Evolutionary conservation across 2,113 vertebrate genomes (phyloP), one percentile per base, ranked within the genome.

Genomic region (Mustelus asterias): DNA sequence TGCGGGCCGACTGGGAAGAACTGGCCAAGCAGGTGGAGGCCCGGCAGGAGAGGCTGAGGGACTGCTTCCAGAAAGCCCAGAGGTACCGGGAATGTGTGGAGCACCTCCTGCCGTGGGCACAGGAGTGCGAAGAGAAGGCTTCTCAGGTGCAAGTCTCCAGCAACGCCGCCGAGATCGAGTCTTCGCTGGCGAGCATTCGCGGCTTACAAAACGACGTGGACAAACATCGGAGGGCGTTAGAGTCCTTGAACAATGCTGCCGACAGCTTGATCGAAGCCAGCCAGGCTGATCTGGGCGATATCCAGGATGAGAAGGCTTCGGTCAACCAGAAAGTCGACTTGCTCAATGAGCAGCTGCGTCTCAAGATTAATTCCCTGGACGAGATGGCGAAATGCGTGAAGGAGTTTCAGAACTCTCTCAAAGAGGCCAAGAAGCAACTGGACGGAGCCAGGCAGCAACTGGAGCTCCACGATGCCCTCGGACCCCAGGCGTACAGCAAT

Each of bases 181-280:
- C 97, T 88, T 98, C 98, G 78, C 96, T 99, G 65, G 97, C 97
- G 96, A 98, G 98, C 96, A 97, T 99, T 72, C 99, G 98, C 96
- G 97, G 97, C 94, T 98, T 99, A 96, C 99, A 99, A 97, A 99
- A 98, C 96, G 99, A 99, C 95, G 97, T 99, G 65, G 99, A 99
- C 97, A 99, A 99, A 92, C 98, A 98, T 96, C 97, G 98, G 3
- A 98, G 98, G 10, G 97, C 98, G 97, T 97, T 99, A 95, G 99
- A 99, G 96, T 97, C 98, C 72, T 97, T 99, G 88, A 98, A 98
- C 95, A 96, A 98, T 0, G 97, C 98, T 78, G 98, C 98, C 33
- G 98, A 98, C 29, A 97, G 97, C 96, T 97, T 99, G 94, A 97
- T 99, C 10, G 98, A 97, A 95, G 98, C 98, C 89, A 98, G 98